Percentiles rank a stretch among this genome's conserved stretches.
Conservation (phyloP, 2,888 invertebrate genomes). For the Zeuzera pyrina region DNA sequence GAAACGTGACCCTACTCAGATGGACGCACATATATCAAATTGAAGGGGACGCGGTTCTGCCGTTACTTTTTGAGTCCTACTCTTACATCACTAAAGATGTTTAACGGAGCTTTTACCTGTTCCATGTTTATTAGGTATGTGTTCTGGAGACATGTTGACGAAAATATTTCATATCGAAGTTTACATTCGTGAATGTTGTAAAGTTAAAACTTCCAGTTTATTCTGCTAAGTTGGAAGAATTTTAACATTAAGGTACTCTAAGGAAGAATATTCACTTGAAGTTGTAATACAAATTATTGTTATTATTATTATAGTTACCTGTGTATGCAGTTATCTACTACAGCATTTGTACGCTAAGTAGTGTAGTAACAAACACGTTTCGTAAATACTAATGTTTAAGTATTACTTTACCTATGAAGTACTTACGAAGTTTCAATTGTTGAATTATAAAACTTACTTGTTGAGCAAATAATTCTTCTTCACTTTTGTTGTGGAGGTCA, state of each 20-base stretch:
- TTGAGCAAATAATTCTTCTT: constrained; percentile 25
- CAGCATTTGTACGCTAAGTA: no score
- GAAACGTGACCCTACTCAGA: constrained; percentile 33
- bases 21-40: constrained; percentile 27
- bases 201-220: background rate
- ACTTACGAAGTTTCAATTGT: no score
- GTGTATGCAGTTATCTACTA: background rate
- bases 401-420: no score
- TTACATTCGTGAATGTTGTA: constrained; percentile 26
- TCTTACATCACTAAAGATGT: constrained; percentile 23
- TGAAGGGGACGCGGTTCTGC: constrained; percentile 16
- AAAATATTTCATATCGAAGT: constrained; percentile 38
- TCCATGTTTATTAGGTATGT: constrained; percentile 11
- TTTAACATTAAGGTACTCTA: no score
- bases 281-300: no score
- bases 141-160: constrained; percentile 18
- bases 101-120: constrained; percentile 19
- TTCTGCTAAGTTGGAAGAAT: no score
- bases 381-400: no score
- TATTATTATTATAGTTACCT: background rate
- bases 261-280: no score
- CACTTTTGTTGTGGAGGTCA: constrained; percentile 19
- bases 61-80: constrained; percentile 20
- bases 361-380: no score
- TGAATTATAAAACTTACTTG: no score